Evolutionary conservation across 2,888 invertebrate species (phyloP).

Genomic region (Pimpla rufipes): DNA sequence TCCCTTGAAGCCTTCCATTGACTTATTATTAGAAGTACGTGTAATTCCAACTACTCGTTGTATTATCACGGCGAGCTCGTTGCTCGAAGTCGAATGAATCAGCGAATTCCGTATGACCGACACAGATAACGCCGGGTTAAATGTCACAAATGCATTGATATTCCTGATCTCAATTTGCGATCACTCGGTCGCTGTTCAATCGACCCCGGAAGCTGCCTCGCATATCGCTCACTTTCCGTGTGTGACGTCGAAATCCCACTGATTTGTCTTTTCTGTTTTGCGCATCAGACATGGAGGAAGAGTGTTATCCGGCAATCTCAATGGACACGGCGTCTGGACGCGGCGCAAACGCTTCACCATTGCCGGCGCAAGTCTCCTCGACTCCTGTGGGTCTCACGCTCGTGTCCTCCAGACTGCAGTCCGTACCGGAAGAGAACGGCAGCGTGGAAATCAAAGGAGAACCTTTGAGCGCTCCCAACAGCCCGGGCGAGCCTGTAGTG

Average conservation of each 20-base stretch:
- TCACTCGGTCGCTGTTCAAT: background rate
- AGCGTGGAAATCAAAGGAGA: conserved; percentile 90
- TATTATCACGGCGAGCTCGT: background rate
- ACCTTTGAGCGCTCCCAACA: conserved; percentile 91
- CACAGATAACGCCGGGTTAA: conserved; percentile 31
- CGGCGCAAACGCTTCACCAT: conserved; percentile 72
- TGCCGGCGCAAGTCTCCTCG: conserved; percentile 61
- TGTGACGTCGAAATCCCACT: background rate
- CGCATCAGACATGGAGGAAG: conserved; percentile 93
- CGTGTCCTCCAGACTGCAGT: conserved; percentile 52
- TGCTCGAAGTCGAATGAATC: conserved; percentile 23
- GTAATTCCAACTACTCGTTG: background rate
- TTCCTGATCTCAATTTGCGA: conserved; percentile 9
- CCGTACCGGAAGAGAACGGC: conserved; percentile 69
- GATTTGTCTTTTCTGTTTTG: conserved; percentile 24
- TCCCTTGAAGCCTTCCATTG: background rate
- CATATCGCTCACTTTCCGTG: background rate
- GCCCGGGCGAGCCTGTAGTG: conserved; percentile 91
- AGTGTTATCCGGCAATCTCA: conserved; percentile 94
- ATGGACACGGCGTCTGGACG: conserved; percentile 88
- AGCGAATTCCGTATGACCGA: conserved; percentile 4
- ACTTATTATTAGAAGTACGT: background rate
- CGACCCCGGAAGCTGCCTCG: conserved; percentile 5
- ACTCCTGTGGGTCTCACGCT: conserved; percentile 49
- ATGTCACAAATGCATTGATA: conserved; percentile 5